phyloP scores from a whole-genome alignment of 2,888 invertebrate species.

The Acleris cristana region DNA sequence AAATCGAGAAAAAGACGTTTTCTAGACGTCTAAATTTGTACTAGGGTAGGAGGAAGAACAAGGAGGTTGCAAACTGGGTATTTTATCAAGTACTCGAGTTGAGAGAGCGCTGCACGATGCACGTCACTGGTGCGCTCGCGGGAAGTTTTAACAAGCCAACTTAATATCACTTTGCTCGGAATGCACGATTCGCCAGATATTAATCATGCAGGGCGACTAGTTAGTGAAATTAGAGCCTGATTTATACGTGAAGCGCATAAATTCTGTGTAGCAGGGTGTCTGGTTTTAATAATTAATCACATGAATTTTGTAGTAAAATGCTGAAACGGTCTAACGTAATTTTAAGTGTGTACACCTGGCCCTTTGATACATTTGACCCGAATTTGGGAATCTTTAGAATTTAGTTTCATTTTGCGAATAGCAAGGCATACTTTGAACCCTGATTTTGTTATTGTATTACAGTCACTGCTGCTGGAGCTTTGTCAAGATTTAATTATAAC shows the following conservation, averaged over 20 bases:
- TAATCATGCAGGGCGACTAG: slow-evolving; percentile 81
- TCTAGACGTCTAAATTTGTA: no score
- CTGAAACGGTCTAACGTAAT: slow-evolving; percentile 4
- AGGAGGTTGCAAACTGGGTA: not conserved
- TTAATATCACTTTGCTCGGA: slow-evolving; percentile 81
- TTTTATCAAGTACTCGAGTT: slow-evolving; percentile 43
- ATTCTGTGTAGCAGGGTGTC: slow-evolving; percentile 30
- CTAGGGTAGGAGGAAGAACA: no score
- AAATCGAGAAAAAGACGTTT: no score
- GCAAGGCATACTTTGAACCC: no score
- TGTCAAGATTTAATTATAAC: not conserved
- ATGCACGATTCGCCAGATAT: slow-evolving; percentile 80
- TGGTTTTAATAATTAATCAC: slow-evolving; percentile 31
- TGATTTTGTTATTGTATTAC: no score
- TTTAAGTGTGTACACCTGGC: not conserved
- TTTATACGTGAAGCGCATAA: slow-evolving; percentile 41
- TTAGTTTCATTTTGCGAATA: no score
- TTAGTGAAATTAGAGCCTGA: slow-evolving; percentile 74
- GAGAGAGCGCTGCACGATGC: slow-evolving; percentile 58
- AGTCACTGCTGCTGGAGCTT: not conserved
- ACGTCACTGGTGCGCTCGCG: slow-evolving; percentile 71
- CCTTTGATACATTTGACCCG: not conserved
- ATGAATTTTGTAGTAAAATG: slow-evolving; percentile 18
- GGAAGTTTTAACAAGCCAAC: slow-evolving; percentile 84
- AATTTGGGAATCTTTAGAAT: no score